phyloP scores from a whole-genome alignment of 1,140 invertebrate species.

The Zaprionus nigranus region DNA sequence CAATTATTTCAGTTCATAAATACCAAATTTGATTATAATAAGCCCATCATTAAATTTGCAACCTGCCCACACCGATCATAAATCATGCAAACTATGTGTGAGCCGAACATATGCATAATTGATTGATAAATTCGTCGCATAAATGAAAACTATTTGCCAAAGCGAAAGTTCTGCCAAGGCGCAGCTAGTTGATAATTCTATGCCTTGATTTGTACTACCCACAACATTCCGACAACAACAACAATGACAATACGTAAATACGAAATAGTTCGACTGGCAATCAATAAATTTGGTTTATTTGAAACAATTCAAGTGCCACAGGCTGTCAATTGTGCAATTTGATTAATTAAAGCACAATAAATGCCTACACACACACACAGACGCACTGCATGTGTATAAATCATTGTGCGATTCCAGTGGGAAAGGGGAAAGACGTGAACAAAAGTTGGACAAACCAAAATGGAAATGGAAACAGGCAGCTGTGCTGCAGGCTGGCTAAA shows the following conservation, averaged over 20 bases:
- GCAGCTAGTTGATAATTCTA: background rate
- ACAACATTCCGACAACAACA: background rate
- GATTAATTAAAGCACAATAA: conserved; percentile 55
- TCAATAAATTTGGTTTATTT: conserved; percentile 18
- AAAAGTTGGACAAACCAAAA: conserved; percentile 21
- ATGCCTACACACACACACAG: background rate
- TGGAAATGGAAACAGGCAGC: conserved; percentile 50
- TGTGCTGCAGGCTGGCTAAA: conserved; percentile 35
- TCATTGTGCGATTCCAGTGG: conserved; percentile 25
- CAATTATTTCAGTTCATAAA: background rate
- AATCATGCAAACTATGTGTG: background rate
- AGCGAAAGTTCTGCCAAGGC: background rate
- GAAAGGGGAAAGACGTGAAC: background rate
- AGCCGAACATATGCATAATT: conserved; percentile 1
- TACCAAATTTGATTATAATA: background rate
- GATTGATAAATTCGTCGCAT: conserved; percentile 17
- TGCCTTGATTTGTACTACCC: background rate
- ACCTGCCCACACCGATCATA: background rate
- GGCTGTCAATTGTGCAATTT: conserved; percentile 48
- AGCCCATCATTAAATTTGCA: background rate
- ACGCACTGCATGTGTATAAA: background rate
- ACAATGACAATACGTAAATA: background rate
- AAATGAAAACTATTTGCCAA: conserved; percentile 6
- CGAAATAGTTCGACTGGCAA: conserved; percentile 9
- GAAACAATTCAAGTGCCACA: conserved; percentile 20